Evolutionary conservation across 2,797 vertebrate species (phyloP).

Genomic region (Melanotaenia boesemani): DNA sequence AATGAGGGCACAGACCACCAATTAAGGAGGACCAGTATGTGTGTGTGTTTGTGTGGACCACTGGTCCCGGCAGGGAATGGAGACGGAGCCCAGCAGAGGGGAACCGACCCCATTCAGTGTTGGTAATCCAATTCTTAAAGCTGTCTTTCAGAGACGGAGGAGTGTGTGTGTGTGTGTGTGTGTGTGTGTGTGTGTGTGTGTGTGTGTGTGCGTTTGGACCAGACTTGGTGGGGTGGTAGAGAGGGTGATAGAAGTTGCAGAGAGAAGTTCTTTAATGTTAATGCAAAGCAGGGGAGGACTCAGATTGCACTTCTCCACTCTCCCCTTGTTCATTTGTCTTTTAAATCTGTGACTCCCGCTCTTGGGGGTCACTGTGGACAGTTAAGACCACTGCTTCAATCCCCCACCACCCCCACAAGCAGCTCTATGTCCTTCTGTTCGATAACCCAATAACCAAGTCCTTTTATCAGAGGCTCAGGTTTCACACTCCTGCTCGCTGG

Average conservation of each 20-base stretch:
- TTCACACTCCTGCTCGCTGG: slow-evolving; percentile 51
- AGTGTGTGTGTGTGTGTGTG: slow-evolving; percentile 27
- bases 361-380: slow-evolving; percentile 5
- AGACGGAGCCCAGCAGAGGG: slow-evolving; percentile 70
- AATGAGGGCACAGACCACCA: slow-evolving; percentile 71
- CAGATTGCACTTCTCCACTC: slow-evolving; percentile 58
- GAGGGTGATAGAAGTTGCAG: slow-evolving; percentile 19
- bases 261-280: slow-evolving; percentile 62
- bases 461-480: slow-evolving; percentile 69
- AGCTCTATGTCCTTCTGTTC: slow-evolving; percentile 47
- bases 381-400: slow-evolving; percentile 11
- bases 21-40: slow-evolving; percentile 48
- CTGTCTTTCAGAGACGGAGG: slow-evolving; percentile 67
- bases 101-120: slow-evolving; percentile 75
- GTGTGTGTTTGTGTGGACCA: slow-evolving; percentile 29
- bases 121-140: slow-evolving; percentile 81
- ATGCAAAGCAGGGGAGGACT: slow-evolving; percentile 60
- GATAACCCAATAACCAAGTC: slow-evolving; percentile 65
- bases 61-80: slow-evolving; percentile 63
- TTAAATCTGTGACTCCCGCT: slow-evolving; percentile 53
- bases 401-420: slow-evolving; percentile 1
- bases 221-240: slow-evolving; percentile 2
- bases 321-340: slow-evolving; percentile 64
- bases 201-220: slow-evolving; percentile 15
- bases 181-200: slow-evolving; percentile 14